Base-by-base conservation (phyloP, 2,888 invertebrate genomes). In the Epinotia demarniana region DNA sequence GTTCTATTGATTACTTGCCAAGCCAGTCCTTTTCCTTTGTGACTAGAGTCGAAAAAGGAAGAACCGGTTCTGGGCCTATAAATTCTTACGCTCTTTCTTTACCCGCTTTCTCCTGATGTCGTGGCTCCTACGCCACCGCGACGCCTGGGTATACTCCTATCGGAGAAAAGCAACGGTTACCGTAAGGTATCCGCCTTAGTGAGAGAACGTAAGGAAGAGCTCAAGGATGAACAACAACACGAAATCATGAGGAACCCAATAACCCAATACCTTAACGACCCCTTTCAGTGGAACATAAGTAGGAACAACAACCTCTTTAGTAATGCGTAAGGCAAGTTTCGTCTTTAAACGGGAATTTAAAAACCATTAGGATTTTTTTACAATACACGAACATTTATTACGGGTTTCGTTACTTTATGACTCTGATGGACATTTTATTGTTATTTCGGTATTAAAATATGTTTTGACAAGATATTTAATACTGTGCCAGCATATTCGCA, bases 291-390 rank as follows among this genome's bases (percentile, higher is more conserved):
- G 55, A 57, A 43, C 64, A 66, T 72, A 67, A 66, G 60, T 57
- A 55, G 67, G 27, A 72, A 75, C 67, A 72, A 75, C 75, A 75
- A 71, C 66, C 66, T 75, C 43, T 67, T 64, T 60, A 75, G 66
- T 58, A 63, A 53, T 53, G 16, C 49, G 64, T 60, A 58, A 46
- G 61, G 71, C 67, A 75, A 75, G 46, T 75, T 72, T 75, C 74
- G 67, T 77, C 62, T 75, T 71, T 77, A 72, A 78, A 64, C 43
- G 75, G 61, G 68, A 73, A 77, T 79, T 79, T 79, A 78, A 78
- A 78, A 77, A 61, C 55, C 76, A 79, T 79, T 78, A 2, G 1
- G 23, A 2, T 73, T 67, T 70, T 76, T 75, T 74, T 74, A 72
- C 19, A 53, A 68, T n/a, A n/a, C n/a, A n/a, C 53, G 49, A 60